A percentile compares a stretch with the other conserved stretches of the same genome.
phyloP scores from a whole-genome alignment of 1,140 invertebrate species.

The Drosophila navojoa region DNA sequence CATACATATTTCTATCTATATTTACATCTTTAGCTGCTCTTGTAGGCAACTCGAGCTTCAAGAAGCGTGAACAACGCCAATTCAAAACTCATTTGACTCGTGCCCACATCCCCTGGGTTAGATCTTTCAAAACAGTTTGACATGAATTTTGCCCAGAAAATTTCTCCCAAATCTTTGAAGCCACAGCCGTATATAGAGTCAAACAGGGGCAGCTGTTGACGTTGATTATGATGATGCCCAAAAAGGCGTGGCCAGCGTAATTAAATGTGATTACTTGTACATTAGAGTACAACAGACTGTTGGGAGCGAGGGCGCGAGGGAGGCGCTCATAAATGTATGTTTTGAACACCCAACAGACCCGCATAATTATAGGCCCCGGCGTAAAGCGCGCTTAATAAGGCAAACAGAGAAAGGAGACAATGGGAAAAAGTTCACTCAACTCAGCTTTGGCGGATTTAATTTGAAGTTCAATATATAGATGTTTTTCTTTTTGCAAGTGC shows the following conservation, averaged over 20 bases:
- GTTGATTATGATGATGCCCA: slow-evolving; percentile 34
- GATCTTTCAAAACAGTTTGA: slow-evolving; percentile 43
- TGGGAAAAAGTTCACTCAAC: slow-evolving; percentile 64
- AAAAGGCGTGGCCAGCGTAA: slow-evolving; percentile 55
- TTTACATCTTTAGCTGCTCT: neutral
- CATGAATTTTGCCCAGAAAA: slow-evolving; percentile 58
- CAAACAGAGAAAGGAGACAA: slow-evolving; percentile 36
- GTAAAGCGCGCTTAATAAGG: slow-evolving; percentile 55
- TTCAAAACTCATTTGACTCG: slow-evolving; percentile 62
- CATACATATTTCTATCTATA: neutral
- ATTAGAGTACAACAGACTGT: slow-evolving; percentile 25
- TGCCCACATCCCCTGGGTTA: slow-evolving; percentile 29
- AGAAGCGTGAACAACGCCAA: slow-evolving; percentile 47
- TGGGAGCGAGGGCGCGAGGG: neutral
- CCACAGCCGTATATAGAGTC: slow-evolving; percentile 10
- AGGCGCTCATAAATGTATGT: neutral
- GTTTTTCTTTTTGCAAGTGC: slow-evolving; percentile 28
- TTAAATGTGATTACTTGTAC: slow-evolving; percentile 69
- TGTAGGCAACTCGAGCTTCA: slow-evolving; percentile 30
- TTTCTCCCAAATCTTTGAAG: slow-evolving; percentile 35
- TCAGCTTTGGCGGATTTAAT: slow-evolving; percentile 51
- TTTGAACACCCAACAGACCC: slow-evolving; percentile 35
- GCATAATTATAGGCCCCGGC: slow-evolving; percentile 62
- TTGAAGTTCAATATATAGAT: slow-evolving; percentile 7
- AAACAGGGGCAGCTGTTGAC: slow-evolving; percentile 2